Evolutionary conservation across 2,888 invertebrate species (phyloP).

Genomic region (Drosophila mulleri): DNA sequence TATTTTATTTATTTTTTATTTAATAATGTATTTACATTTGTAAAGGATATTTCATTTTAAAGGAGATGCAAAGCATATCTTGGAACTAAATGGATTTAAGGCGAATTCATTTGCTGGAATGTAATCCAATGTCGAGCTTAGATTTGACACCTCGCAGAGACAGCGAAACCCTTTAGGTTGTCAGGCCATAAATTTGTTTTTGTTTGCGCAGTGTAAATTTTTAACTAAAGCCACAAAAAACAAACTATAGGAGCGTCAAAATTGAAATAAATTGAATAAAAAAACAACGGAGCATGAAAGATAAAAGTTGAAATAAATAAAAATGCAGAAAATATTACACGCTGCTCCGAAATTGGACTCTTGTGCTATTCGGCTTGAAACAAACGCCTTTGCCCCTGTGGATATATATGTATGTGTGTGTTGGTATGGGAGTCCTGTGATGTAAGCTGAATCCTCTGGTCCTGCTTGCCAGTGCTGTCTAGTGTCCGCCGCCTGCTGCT

Average conservation of each 20-base stretch:
- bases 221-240: slow-evolving; percentile 51
- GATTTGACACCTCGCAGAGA: slow-evolving; percentile 58
- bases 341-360: slow-evolving; percentile 36
- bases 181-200: slow-evolving; percentile 75
- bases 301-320: slow-evolving; percentile 35
- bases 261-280: slow-evolving; percentile 77
- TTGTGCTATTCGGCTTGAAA: slow-evolving; percentile 20
- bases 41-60: not conserved
- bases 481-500: not conserved
- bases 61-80: not conserved
- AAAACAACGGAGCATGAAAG: slow-evolving; percentile 52
- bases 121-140: slow-evolving; percentile 21
- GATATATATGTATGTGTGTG: not conserved
- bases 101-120: slow-evolving; percentile 29
- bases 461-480: slow-evolving; percentile 12
- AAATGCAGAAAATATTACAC: slow-evolving; percentile 64
- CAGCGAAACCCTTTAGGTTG: slow-evolving; percentile 63
- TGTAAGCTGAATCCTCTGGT: slow-evolving; percentile 61
- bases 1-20: too few species aligned
- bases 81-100: not conserved
- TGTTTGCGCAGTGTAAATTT: slow-evolving; percentile 67
- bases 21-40: not conserved
- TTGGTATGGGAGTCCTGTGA: slow-evolving; percentile 19
- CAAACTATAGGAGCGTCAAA: slow-evolving; percentile 64
- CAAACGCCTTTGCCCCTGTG: slow-evolving; percentile 27